Evolutionary conservation across 53 echinoderm and acorn worm genomes (phyloP).

Genomic region (Actinopyga echinites): DNA sequence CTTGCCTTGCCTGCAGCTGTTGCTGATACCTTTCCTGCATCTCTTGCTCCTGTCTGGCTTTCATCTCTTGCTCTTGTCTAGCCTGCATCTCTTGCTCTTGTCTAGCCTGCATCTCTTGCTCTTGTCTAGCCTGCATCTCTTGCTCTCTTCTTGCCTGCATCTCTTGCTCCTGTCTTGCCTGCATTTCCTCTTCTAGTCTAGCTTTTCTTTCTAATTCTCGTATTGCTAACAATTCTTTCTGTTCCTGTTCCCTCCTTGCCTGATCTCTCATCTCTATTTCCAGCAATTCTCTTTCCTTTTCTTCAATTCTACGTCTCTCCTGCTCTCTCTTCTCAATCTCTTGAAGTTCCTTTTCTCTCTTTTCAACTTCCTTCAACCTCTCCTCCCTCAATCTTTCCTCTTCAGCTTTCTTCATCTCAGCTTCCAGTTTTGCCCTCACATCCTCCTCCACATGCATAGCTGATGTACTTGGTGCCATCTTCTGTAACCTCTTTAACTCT

Average conservation of each 20-base stretch:
- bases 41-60: not conserved
- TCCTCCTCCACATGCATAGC: not conserved
- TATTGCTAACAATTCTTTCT: not conserved
- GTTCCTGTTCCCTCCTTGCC: conserved; percentile 5
- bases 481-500: not conserved
- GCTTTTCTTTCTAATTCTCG: not conserved
- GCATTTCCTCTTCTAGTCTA: not conserved
- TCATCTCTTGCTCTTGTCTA: not conserved
- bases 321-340: conserved; percentile 35
- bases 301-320: conserved; percentile 9
- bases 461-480: not conserved
- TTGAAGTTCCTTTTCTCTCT: conserved; percentile 8
- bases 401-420: not conserved
- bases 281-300: conserved; percentile 8
- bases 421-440: not conserved
- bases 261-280: not conserved
- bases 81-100: conserved; percentile 10
- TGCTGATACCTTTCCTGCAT: not conserved
- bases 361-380: not conserved
- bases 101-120: not conserved
- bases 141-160: not conserved
- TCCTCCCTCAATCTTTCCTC: not conserved
- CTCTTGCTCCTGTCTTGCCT: not conserved
- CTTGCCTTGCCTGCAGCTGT: not conserved
- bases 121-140: conserved; percentile 4